Evolutionary conservation across 2,888 invertebrate genomes (phyloP), one percentile per base, ranked within the genome.

Genomic region (Autographa pulchrina): DNA sequence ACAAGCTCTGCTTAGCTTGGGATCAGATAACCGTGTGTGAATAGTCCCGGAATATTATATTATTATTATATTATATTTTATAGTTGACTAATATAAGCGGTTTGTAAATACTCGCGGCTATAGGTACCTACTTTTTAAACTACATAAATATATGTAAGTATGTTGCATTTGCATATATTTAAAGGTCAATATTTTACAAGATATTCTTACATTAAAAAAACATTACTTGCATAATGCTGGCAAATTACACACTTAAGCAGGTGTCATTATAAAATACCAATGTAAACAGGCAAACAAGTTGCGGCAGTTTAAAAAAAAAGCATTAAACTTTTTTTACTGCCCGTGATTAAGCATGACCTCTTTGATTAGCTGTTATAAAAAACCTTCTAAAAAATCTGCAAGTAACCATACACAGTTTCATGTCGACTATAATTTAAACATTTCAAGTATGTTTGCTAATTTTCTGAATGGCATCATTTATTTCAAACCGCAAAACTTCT

Each of bases 371-470:
- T 62, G 52, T n/a, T 1, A 11, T 62, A 35, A 80, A 80, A 80
- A 38, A 80, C 80, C 25, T 65, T 65, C 48, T 62, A 63, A 64
- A 68, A 80, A 80, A 79, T 75, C 72, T 35, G 43, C 52, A 1
- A 8, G 20, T 54, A 56, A 56, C 20, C 11, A 3, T 43, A 43
- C 14, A 16, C 6, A 43, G 48, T 48, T 48, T 48, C 48, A 7
- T 48, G 16, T 48, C 48, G 6, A n/a, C 48, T 48, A n/a, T n/a
- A 48, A n/a, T 48, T 14, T 48, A 48, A 43, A 41, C 14, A 14
- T 41, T 11, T 38, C 3, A 43, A 16, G 43, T 31, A 31, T 59
- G 25, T 63, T 62, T 43, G 56, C 25, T 25, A 32, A 63, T 56
- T 70, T 72, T 61, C 54, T 67, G 7, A 70, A 78, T 71, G 41